Base-by-base conservation (phyloP, 2,113 vertebrate species). In the Pelecanoides urinatrix region DNA sequence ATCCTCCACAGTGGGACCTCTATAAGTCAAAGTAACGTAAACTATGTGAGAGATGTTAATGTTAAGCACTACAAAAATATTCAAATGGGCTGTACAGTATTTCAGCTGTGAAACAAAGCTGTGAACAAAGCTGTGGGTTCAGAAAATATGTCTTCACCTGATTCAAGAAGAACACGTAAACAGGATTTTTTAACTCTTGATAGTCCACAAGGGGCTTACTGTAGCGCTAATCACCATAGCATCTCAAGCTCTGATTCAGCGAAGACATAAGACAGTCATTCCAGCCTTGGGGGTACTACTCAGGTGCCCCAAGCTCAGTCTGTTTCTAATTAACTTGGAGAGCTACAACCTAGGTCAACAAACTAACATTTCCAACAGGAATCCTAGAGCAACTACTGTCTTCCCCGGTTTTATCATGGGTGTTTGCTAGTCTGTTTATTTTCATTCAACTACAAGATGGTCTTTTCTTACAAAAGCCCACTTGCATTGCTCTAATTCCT, bases 1-100 rank as follows among this genome's bases (percentile, higher is more conserved):
- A 5, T 94, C 66, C 78, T 96, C 96, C 87, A 86, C 96, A 92
- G 84, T 95, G 93, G 93, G 94, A 95, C 93, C 58, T 96, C 87
- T 85, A 76, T 96, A 95, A 97, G 90, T 96, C 96, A 96, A 93
- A 85, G 66, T 94, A 96, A 93, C 88, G 87, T 94, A 96, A 96
- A 97, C 93, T 86, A 53, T 95, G 89, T 93, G 74, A 95, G 85
- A 94, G 92, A 91, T 85, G 87, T 30, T 95, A 94, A 94, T 92
- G 85, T 82, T 96, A 96, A 96, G 73, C 74, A 82, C 85, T 93
- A 92, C 66, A 79, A 94, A 96, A 96, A 96, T 94, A 92, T 95
- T 96, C 79, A 95, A 97, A 88, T 95, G 67, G 81, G 47, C 36
- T 95, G 90, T 86, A 95, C 93, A 88, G 95, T 78, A 92, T 91